A percentile compares a stretch with the other conserved stretches of the same genome.
phyloP scores from a whole-genome alignment of 2,888 invertebrate genomes.

The Leptopilina drosophilae region DNA sequence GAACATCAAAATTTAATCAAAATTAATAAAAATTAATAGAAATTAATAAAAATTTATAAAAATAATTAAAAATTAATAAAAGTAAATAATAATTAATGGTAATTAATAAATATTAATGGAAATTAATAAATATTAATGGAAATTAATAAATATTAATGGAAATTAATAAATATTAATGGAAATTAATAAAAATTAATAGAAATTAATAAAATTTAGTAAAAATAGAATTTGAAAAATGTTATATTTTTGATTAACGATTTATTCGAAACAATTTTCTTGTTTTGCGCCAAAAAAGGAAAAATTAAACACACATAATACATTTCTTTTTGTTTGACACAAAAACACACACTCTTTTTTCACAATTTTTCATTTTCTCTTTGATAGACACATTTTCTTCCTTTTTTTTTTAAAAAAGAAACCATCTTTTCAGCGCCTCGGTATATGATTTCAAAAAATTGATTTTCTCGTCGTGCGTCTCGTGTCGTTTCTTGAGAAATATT shows the following conservation, averaged over 20 bases:
- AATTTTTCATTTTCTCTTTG: constrained; percentile 32
- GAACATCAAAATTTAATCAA: too few relatives aligned
- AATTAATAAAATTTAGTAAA: too few relatives aligned
- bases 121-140: too few relatives aligned
- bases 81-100: too few relatives aligned
- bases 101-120: too few relatives aligned
- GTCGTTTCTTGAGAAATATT: constrained; percentile 10
- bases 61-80: too few relatives aligned
- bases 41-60: too few relatives aligned
- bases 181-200: too few relatives aligned
- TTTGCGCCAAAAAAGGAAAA: background rate
- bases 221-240: too few relatives aligned
- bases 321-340: background rate
- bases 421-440: constrained; percentile 28
- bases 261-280: constrained; percentile 27
- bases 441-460: constrained; percentile 36
- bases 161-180: too few relatives aligned
- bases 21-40: too few relatives aligned
- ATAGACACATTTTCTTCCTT: background rate
- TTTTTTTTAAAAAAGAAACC: background rate
- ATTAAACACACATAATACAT: constrained; percentile 1
- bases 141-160: too few relatives aligned
- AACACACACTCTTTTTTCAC: background rate
- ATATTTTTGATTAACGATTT: background rate
- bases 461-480: constrained; percentile 20